phyloP scores from a whole-genome alignment of 2,113 vertebrate species.

The Neomonachus schauinslandi region DNA sequence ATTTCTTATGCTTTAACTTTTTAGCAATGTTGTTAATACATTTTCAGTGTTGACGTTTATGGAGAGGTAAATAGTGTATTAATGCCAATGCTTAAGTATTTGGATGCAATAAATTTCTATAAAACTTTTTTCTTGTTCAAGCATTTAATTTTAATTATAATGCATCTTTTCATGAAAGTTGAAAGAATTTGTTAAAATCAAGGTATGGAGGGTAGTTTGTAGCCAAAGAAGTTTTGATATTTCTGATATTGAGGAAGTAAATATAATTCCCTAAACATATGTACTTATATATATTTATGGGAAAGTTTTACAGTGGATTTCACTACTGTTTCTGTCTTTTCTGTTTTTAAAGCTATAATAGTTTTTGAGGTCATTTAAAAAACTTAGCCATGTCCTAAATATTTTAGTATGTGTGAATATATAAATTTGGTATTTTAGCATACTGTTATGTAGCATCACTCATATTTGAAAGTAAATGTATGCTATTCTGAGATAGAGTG shows the following conservation, averaged over 20 bases:
- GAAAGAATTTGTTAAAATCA: slow-evolving; percentile 33
- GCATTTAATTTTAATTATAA: slow-evolving; percentile 87
- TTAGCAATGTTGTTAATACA: slow-evolving; percentile 84
- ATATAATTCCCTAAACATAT: not conserved
- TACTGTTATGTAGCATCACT: not conserved
- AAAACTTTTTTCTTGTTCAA: slow-evolving; percentile 88
- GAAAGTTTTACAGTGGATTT: slow-evolving; percentile 10
- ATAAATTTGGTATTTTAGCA: slow-evolving; percentile 21
- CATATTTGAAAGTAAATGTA: not conserved
- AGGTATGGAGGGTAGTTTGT: not conserved
- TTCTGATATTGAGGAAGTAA: slow-evolving; percentile 31
- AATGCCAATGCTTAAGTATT: slow-evolving; percentile 86
- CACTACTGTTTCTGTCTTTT: slow-evolving; percentile 18
- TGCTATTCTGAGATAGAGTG: slow-evolving; percentile 15
- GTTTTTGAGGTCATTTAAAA: slow-evolving; percentile 39
- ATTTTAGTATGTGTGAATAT: slow-evolving; percentile 30
- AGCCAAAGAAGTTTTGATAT: slow-evolving; percentile 36
- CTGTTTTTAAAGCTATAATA: not conserved
- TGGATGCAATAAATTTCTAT: slow-evolving; percentile 89
- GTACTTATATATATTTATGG: not conserved
- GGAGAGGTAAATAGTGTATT: slow-evolving; percentile 86
- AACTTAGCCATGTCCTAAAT: not conserved
- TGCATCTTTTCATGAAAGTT: slow-evolving; percentile 67
- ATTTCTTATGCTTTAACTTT: slow-evolving; percentile 82
- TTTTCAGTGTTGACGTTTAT: slow-evolving; percentile 86